phyloP scores from a whole-genome alignment of 2,113 vertebrate genomes.

The Felis catus region DNA sequence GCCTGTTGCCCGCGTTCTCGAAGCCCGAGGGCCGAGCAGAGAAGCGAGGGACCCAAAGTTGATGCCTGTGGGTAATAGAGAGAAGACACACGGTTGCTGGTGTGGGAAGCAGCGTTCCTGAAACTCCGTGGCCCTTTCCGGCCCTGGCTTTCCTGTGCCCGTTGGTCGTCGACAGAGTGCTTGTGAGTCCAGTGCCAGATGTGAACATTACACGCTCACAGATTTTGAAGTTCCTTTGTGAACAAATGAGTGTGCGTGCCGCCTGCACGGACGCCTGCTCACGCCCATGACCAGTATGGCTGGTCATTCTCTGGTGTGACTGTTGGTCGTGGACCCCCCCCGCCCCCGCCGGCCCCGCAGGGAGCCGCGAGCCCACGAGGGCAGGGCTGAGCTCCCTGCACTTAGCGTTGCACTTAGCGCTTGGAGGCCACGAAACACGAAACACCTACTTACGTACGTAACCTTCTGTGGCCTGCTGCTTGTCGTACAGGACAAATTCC shows the following conservation, averaged over 20 bases:
- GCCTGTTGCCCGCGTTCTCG: no score
- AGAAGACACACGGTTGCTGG: background rate
- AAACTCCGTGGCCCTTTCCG: accelerated
- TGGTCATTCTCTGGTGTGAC: background rate
- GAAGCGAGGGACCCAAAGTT: background rate
- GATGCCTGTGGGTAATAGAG: background rate
- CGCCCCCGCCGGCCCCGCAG: background rate
- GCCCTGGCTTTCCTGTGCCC: background rate
- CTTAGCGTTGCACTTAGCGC: accelerated
- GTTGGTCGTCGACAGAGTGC: accelerated
- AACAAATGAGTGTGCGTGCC: accelerated
- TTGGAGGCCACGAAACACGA: no score
- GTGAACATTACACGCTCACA: accelerated
- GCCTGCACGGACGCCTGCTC: background rate
- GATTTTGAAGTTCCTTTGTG: background rate
- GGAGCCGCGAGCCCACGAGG: accelerated
- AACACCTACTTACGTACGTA: accelerated
- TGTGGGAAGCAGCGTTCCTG: background rate
- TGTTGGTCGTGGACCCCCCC: background rate
- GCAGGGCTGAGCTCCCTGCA: no score
- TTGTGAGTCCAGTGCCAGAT: accelerated
- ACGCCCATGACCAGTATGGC: accelerated
- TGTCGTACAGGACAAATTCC: accelerated
- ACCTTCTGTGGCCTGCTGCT: background rate
- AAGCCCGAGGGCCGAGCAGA: background rate